Percentiles rank a stretch among this genome's conserved stretches.
Evolutionary conservation across 2,113 vertebrate species (phyloP).

Genomic region (Zosterops lateralis): DNA sequence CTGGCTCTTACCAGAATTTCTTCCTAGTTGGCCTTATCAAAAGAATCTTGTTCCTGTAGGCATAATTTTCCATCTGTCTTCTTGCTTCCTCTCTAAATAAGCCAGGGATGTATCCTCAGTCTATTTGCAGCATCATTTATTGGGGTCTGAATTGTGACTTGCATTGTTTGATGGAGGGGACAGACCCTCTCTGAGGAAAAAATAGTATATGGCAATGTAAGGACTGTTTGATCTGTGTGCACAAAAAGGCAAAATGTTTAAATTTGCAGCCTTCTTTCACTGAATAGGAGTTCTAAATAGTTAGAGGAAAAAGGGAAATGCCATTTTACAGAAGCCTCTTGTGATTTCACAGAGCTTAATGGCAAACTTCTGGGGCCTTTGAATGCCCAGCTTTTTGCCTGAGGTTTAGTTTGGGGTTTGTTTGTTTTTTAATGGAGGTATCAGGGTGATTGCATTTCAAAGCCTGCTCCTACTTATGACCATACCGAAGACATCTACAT

Average conservation of each 20-base stretch:
- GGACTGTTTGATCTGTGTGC: neutral
- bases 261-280: neutral
- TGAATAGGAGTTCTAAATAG: neutral
- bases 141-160: neutral
- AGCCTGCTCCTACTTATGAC: neutral
- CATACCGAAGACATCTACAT: rapidly evolving
- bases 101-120: neutral
- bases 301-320: neutral
- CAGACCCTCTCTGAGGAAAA: neutral
- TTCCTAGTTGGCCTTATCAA: neutral
- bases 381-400: neutral
- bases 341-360: neutral
- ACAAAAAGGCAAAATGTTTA: neutral
- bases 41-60: neutral
- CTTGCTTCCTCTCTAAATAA: neutral
- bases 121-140: neutral
- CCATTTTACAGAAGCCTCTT: neutral
- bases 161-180: neutral
- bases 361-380: neutral
- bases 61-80: neutral
- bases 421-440: neutral
- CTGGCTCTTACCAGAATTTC: neutral
- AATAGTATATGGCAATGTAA: neutral
- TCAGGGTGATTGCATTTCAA: neutral
- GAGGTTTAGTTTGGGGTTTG: neutral